Evolutionary conservation across 1,140 invertebrate genomes (phyloP).

Genomic region (Homarus americanus): DNA sequence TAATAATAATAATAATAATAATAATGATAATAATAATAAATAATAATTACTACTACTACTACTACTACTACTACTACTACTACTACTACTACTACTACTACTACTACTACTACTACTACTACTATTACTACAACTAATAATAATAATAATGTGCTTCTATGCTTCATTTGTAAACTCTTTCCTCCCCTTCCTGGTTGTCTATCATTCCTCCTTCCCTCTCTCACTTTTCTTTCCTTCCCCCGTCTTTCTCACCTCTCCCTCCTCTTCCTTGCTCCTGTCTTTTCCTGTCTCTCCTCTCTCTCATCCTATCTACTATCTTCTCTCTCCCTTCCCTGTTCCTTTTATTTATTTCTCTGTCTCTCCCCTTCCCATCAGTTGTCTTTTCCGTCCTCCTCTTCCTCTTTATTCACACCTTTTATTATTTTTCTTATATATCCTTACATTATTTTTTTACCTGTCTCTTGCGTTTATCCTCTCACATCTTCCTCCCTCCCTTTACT

Average conservation of each 20-base stretch:
- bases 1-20: no score
- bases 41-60: no score
- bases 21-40: no score
- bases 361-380: not conserved
- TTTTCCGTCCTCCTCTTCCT: no score
- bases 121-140: no score
- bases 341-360: not conserved
- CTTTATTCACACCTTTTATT: no score
- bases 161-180: no score
- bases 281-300: not conserved
- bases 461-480: not conserved
- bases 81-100: no score
- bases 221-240: not conserved
- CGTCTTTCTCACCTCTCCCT: not conserved
- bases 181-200: not conserved
- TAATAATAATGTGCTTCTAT: no score
- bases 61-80: no score
- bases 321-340: not conserved
- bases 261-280: not conserved
- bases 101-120: no score
- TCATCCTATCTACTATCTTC: not conserved
- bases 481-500: not conserved
- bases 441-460: not conserved
- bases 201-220: not conserved
- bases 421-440: no score